These are phyloP conservation scores for Alviniconcha strummeri DNA, from an alignment of 2,888 invertebrate genomes.

Conservation along the genomic window DNA sequence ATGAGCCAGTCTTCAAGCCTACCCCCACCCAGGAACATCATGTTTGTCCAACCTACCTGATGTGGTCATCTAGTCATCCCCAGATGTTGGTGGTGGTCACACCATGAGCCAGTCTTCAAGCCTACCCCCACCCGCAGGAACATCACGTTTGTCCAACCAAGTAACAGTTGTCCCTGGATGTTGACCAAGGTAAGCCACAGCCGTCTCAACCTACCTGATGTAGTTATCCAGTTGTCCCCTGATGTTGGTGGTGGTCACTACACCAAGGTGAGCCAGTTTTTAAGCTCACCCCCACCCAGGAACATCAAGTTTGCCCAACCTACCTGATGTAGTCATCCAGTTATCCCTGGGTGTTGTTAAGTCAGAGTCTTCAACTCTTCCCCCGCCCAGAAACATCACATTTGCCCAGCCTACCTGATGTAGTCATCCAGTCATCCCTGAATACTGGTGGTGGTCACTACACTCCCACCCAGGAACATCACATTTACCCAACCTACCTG, in stretches of 20 bases:
- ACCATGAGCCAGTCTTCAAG: too few relatives aligned
- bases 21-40: too few relatives aligned
- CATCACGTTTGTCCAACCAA: slow-evolving; percentile 34
- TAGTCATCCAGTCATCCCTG: slow-evolving; percentile 78
- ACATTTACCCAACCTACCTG: slow-evolving; percentile 44
- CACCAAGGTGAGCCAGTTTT: slow-evolving; percentile 73
- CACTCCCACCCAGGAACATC: slow-evolving; percentile 38
- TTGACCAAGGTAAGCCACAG: slow-evolving; percentile 76
- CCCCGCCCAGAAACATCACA: too few relatives aligned
- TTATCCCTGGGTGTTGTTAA: slow-evolving; percentile 77
- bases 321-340: slow-evolving; percentile 78
- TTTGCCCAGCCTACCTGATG: slow-evolving; percentile 70
- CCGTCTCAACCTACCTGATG: slow-evolving; percentile 72
- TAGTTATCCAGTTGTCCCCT: slow-evolving; percentile 78
- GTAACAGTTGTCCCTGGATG: slow-evolving; percentile 76
- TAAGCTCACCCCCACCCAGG: too few relatives aligned
- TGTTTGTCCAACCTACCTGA: slow-evolving; percentile 72
- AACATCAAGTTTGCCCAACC: too few relatives aligned
- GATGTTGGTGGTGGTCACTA: slow-evolving; percentile 80
- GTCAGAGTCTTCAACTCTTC: too few relatives aligned
- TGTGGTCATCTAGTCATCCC: slow-evolving; percentile 77
- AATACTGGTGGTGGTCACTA: slow-evolving; percentile 80
- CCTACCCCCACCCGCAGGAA: too few relatives aligned
- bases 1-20: background rate
- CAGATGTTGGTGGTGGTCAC: slow-evolving; percentile 81